Percentiles rank a stretch among this genome's conserved stretches.
Conservation (phyloP, 2,797 vertebrate genomes). For the Austrolebias charrua region DNA sequence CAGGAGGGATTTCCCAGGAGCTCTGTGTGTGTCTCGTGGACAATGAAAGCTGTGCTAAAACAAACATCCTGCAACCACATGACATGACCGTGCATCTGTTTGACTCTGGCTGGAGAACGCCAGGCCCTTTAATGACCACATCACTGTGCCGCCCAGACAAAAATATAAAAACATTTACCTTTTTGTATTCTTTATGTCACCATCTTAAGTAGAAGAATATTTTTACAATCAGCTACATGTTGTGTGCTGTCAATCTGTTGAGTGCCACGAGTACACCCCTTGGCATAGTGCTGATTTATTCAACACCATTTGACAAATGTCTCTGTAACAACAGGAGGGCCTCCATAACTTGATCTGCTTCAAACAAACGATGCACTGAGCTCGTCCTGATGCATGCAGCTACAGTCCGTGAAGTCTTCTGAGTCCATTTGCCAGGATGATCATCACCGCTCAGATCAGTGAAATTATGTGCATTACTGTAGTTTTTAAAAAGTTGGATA, state of each 20-base stretch:
- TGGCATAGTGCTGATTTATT: neutral
- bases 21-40: too few relatives aligned
- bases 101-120: too few relatives aligned
- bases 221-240: constrained; percentile 3
- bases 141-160: too few relatives aligned
- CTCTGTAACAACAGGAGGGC: constrained; percentile 1
- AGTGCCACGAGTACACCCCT: neutral
- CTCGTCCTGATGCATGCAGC: constrained; percentile 5
- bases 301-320: constrained; percentile 7
- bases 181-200: too few relatives aligned
- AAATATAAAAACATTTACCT: too few relatives aligned
- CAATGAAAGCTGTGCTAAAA: too few relatives aligned
- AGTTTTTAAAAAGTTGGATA: neutral
- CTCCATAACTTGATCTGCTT: constrained; percentile 6
- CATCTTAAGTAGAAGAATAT: neutral
- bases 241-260: neutral
- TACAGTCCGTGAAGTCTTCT: neutral
- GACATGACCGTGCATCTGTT: too few relatives aligned
- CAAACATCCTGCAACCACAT: too few relatives aligned
- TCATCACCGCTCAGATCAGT: neutral
- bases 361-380: constrained; percentile 10
- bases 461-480: neutral
- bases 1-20: too few relatives aligned
- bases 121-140: too few relatives aligned
- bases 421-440: neutral